Percentiles rank a stretch among this genome's conserved stretches.
Conservation (phyloP, 2,113 vertebrate species). For the Nannospalax galili region DNA sequence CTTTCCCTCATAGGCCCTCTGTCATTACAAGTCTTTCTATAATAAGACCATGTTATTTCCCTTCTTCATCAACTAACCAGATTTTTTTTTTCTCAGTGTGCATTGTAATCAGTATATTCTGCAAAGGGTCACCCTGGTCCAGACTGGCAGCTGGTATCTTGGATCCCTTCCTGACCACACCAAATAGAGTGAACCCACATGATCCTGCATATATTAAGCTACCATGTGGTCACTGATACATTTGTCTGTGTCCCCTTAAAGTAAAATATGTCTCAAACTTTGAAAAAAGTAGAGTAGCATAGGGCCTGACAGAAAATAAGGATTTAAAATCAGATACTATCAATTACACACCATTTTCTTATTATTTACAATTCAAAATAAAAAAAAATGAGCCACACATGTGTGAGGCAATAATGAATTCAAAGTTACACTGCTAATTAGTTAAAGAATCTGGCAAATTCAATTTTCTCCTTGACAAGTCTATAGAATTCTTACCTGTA, state of each 20-base stretch:
- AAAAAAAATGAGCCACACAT: neutral
- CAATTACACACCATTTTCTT: neutral
- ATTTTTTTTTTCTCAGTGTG: neutral
- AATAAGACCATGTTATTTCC: too few relatives aligned
- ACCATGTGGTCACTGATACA: neutral
- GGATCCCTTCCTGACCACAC: neutral
- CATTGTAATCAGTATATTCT: neutral
- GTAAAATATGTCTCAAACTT: neutral
- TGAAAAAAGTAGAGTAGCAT: neutral
- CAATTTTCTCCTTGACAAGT: neutral
- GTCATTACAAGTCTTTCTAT: neutral
- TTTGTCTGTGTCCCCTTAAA: neutral
- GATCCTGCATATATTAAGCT: rapidly evolving
- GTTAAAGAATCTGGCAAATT: neutral
- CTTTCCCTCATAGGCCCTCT: neutral
- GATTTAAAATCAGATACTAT: neutral
- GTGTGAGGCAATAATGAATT: neutral
- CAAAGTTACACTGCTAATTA: neutral
- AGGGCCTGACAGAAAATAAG: neutral
- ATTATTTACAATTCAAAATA: neutral
- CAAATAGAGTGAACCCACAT: rapidly evolving
- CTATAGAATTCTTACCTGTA: neutral
- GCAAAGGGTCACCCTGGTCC: too few relatives aligned
- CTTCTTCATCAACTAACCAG: neutral
- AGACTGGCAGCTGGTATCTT: neutral